These are phyloP conservation scores for Corvus hawaiiensis DNA, from an alignment of 2,113 vertebrate species.

Conservation along the genomic window DNA sequence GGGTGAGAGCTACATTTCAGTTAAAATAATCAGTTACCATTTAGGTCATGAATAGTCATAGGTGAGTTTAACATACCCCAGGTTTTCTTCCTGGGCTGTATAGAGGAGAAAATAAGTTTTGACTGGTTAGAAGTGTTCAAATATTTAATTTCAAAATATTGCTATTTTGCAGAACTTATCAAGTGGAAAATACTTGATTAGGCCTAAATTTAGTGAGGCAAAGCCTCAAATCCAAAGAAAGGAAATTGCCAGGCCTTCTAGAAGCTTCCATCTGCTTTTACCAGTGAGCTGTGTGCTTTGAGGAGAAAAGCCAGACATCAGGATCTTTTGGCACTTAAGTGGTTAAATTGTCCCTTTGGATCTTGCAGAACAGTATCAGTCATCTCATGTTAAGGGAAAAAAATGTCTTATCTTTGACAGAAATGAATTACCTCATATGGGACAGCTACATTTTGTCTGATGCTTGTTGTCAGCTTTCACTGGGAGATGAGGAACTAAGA, in stretches of 20 bases:
- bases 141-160: background rate
- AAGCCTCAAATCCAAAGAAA: background rate
- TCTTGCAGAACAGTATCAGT: conserved; percentile 71
- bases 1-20: background rate
- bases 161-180: background rate
- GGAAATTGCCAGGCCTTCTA: background rate
- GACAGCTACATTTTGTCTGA: conserved; percentile 75
- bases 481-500: conserved; percentile 70
- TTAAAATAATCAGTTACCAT: accelerated
- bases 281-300: background rate
- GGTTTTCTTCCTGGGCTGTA: background rate
- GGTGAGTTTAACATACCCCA: accelerated
- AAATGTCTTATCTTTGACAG: conserved; percentile 79
- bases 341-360: conserved; percentile 67
- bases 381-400: conserved; percentile 68
- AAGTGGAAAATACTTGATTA: background rate
- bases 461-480: conserved; percentile 76
- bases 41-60: accelerated
- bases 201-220: background rate
- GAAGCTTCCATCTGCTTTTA: background rate
- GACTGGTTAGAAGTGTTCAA: background rate
- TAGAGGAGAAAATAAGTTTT: background rate
- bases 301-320: background rate
- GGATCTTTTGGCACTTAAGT: conserved; percentile 3
- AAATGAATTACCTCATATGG: conserved; percentile 78